phyloP scores from a whole-genome alignment of 1,140 invertebrate genomes.

The Cylas formicarius region DNA sequence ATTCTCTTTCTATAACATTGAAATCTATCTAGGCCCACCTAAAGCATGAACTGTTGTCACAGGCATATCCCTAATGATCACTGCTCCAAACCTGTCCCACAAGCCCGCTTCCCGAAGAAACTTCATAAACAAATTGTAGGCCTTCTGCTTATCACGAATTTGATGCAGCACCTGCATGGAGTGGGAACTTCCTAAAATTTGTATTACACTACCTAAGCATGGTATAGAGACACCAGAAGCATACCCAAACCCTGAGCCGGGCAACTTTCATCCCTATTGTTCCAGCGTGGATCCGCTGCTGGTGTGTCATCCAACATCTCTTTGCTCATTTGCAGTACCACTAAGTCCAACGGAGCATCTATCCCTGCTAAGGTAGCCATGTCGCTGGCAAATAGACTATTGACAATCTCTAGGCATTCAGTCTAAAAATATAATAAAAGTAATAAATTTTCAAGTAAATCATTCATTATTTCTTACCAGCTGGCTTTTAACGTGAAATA shows the following conservation, averaged over 20 bases:
- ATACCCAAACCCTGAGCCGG: too few relatives aligned
- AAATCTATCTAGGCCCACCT: conserved; percentile 50
- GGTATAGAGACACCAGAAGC: too few relatives aligned
- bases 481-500: conserved; percentile 55
- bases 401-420: conserved; percentile 59
- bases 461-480: conserved; percentile 35
- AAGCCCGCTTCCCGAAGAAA: conserved; percentile 72
- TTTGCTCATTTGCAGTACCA: conserved; percentile 63
- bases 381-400: conserved; percentile 55
- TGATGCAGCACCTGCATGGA: conserved; percentile 78
- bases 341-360: conserved; percentile 56
- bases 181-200: conserved; percentile 51
- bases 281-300: conserved; percentile 80
- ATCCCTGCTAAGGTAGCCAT: conserved; percentile 41
- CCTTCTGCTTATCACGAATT: conserved; percentile 77
- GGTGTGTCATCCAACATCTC: conserved; percentile 85
- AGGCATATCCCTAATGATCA: conserved; percentile 43
- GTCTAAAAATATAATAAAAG: conserved; percentile 37
- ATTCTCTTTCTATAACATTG: not conserved
- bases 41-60: conserved; percentile 61
- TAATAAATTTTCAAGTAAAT: conserved; percentile 7
- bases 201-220: conserved; percentile 35
- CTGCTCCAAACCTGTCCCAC: conserved; percentile 52
- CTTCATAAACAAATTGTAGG: conserved; percentile 61
- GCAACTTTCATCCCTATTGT: conserved; percentile 31